These are phyloP conservation scores for Embidobia sp. DNA, from an alignment of 2,888 invertebrate genomes.

Conservation along the genomic window DNA sequence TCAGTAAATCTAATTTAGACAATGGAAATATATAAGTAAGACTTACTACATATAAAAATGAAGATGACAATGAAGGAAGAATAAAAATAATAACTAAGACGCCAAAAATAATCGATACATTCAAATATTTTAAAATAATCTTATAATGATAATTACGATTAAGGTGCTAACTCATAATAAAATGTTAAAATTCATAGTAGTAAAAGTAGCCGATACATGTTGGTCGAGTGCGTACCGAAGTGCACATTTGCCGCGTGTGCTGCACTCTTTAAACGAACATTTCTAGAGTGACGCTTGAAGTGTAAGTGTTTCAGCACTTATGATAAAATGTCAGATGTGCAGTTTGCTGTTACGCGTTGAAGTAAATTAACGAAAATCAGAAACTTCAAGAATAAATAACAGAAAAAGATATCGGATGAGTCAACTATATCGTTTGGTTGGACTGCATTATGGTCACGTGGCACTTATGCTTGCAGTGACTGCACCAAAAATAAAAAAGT, in stretches of 20 bases:
- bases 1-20: slow-evolving; percentile 62
- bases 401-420: slow-evolving; percentile 18
- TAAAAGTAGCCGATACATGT: slow-evolving; percentile 57
- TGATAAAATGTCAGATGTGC: slow-evolving; percentile 44
- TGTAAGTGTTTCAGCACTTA: slow-evolving; percentile 36
- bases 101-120: neutral
- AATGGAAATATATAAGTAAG: slow-evolving; percentile 54
- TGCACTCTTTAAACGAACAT: too few relatives aligned
- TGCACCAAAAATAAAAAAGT: slow-evolving; percentile 3
- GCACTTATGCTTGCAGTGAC: slow-evolving; percentile 14
- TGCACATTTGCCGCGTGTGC: slow-evolving; percentile 46
- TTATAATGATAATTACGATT: too few relatives aligned
- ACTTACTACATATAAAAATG: slow-evolving; percentile 46
- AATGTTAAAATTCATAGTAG: slow-evolving; percentile 56
- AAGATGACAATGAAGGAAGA: slow-evolving; percentile 1
- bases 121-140: too few relatives aligned
- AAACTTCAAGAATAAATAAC: slow-evolving; percentile 4
- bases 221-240: slow-evolving; percentile 42
- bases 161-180: slow-evolving; percentile 56
- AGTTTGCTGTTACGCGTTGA: slow-evolving; percentile 46
- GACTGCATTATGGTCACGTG: slow-evolving; percentile 38
- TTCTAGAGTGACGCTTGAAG: slow-evolving; percentile 27
- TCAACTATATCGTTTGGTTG: slow-evolving; percentile 39
- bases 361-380: slow-evolving; percentile 38
- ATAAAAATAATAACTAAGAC: neutral